A percentile compares a stretch with the other conserved stretches of the same genome.
Evolutionary conservation across 2,113 vertebrate species (phyloP).

Genomic region (Eurystomus gularis): DNA sequence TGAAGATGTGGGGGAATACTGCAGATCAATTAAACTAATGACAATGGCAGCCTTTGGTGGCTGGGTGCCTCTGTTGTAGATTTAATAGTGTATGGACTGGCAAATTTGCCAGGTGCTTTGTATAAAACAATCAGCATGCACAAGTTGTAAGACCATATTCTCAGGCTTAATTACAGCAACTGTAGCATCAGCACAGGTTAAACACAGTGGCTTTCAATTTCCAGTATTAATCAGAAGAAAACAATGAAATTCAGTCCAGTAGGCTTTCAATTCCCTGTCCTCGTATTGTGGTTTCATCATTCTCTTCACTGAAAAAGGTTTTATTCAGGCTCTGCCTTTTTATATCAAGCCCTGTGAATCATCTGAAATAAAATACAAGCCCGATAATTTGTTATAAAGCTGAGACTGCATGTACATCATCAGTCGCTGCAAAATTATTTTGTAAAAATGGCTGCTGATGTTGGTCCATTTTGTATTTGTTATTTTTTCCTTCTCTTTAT

Average conservation of each 20-base stretch:
- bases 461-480: conserved; percentile 32
- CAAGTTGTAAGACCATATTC: conserved; percentile 28
- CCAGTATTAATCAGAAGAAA: conserved; percentile 46
- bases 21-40: background rate
- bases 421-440: conserved; percentile 30
- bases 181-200: background rate
- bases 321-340: conserved; percentile 44
- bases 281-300: background rate
- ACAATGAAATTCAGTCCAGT: conserved; percentile 8
- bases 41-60: background rate
- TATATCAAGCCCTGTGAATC: conserved; percentile 35
- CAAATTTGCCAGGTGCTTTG: conserved; percentile 6
- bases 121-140: conserved; percentile 7
- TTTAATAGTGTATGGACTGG: background rate
- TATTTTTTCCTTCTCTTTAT: conserved; percentile 52
- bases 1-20: background rate
- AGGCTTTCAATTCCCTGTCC: conserved; percentile 19
- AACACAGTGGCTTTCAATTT: conserved; percentile 39
- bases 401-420: conserved; percentile 25
- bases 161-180: conserved; percentile 32
- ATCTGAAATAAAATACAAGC: conserved; percentile 10
- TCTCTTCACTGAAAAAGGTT: conserved; percentile 27
- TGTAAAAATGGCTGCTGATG: conserved; percentile 41
- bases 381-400: conserved; percentile 56
- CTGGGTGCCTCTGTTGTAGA: background rate